Evolutionary conservation across 37 sponge, comb jelly and placozoan species (phyloP).

Genomic region (Tethya wilhelma): DNA sequence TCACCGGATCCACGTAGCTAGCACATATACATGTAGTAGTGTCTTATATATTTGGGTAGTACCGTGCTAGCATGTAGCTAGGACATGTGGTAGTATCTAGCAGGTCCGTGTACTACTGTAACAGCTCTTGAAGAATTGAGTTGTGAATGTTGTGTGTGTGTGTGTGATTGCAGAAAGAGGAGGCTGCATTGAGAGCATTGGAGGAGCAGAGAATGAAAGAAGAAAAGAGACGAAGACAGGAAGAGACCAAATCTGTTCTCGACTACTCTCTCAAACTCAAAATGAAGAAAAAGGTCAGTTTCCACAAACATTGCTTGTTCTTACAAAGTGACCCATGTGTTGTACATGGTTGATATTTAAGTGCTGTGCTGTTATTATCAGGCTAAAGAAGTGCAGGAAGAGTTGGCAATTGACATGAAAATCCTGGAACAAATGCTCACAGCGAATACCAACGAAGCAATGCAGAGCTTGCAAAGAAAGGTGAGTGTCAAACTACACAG

Average conservation of each 20-base stretch:
- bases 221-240: constrained; percentile 84
- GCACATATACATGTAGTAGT: no score
- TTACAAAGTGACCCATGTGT: not conserved
- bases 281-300: constrained; percentile 80
- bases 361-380: constrained; percentile 7
- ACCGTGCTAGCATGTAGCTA: no score
- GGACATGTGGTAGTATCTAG: no score
- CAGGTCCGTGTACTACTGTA: no score
- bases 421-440: constrained; percentile 85
- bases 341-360: not conserved
- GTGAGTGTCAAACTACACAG: no score
- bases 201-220: constrained; percentile 76
- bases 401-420: constrained; percentile 98
- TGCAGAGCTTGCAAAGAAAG: constrained; percentile 72
- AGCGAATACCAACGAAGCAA: constrained; percentile 81
- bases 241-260: constrained; percentile 70
- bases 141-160: not conserved
- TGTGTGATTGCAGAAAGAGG: constrained; percentile 61
- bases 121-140: not conserved
- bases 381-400: constrained; percentile 92
- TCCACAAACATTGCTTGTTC: not conserved
- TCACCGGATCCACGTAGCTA: no score
- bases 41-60: no score
- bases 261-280: constrained; percentile 92
- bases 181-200: constrained; percentile 71